Evolutionary conservation across 2,113 vertebrate genomes (phyloP).

Genomic region (Microcebus ravelobensis): DNA sequence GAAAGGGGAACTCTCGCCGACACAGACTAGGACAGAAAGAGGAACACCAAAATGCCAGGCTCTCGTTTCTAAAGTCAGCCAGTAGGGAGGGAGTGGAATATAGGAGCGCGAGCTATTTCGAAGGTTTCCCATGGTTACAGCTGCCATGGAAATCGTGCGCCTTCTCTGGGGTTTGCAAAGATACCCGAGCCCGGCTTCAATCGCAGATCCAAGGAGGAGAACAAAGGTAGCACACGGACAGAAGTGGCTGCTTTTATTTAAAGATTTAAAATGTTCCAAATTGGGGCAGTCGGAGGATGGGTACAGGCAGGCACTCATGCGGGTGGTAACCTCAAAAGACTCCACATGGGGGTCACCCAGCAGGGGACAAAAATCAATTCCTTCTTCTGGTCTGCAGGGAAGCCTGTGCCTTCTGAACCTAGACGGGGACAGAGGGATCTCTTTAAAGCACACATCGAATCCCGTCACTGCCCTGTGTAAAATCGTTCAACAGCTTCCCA

Average conservation of each 20-base stretch:
- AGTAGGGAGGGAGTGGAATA: slow-evolving; percentile 42
- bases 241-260: slow-evolving; percentile 66
- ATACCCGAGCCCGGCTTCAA: slow-evolving; percentile 71
- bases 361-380: neutral
- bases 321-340: neutral
- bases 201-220: slow-evolving; percentile 66
- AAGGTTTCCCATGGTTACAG: slow-evolving; percentile 88
- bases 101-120: slow-evolving; percentile 70
- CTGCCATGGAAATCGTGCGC: slow-evolving; percentile 86
- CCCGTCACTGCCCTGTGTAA: neutral
- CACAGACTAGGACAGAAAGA: neutral
- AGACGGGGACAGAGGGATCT: neutral
- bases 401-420: neutral
- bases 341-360: neutral
- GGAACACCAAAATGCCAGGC: neutral
- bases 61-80: slow-evolving; percentile 56
- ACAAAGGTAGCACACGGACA: slow-evolving; percentile 62
- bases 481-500: neutral
- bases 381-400: neutral
- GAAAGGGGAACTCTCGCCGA: neutral
- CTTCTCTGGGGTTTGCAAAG: slow-evolving; percentile 82
- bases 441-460: slow-evolving; percentile 31
- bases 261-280: slow-evolving; percentile 65
- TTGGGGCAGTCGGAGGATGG: slow-evolving; percentile 7
- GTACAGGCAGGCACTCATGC: neutral